Evolutionary conservation across 2,113 vertebrate genomes (phyloP), one percentile per base, ranked within the genome.

Genomic region (Calidris pygmaea): DNA sequence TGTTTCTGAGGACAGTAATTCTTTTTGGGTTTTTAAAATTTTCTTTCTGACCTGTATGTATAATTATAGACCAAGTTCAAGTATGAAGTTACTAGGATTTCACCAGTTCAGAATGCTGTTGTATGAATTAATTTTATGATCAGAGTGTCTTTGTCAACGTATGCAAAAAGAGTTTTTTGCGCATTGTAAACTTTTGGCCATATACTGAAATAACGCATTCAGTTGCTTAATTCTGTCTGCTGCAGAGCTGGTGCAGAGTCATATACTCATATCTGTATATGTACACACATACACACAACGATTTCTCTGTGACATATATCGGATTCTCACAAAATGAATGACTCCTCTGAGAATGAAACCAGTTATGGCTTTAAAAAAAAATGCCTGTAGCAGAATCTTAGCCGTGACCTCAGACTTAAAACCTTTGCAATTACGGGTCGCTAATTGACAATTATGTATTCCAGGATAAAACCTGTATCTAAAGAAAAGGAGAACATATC

Each of bases 391-490:
- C 43, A 71, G 83, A 94, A 95, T 90, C 86, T 81, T 81, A 87
- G 59, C 67, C 63, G 60, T 87, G 87, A 95, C 89, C 85, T 93
- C 68, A 81, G 87, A 41, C 47, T 94, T 92, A 48, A 93, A 95
- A 87, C 41, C 55, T 75, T 83, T 43, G 74, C 87, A 93, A 2
- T 90, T 95, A 94, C 0, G 2, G 78, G 65, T 91, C 27, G 1
- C 72, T 96, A 96, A 94, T 43, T 92, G 70, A 72, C 52, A 89
- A 10, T 87, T 93, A 89, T n/a, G 19, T 89, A 63, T 95, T 85
- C 65, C 93, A 82, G 75, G 56, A 77, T 71, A 79, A 79, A 95
- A 70, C 22, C 35, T 34, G 6, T 87, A 35, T 16, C 15, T 73
- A 72, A 37, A 73, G 47, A 87, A 60, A 39, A 67, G 24, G 53